Conservation (phyloP, 2,113 vertebrate species). For the Alosa alosa region DNA sequence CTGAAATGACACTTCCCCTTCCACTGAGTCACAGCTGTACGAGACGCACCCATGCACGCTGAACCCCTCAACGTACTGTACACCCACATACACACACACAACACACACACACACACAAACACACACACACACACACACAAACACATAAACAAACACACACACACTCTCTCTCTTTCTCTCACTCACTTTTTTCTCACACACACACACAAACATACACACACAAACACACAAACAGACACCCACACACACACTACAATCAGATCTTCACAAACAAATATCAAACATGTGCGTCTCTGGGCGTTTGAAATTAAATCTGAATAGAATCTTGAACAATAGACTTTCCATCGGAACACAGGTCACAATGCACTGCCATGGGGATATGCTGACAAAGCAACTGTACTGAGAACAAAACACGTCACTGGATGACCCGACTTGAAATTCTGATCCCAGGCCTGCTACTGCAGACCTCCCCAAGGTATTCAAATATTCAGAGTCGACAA, state of each 20-base stretch:
- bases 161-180: not conserved
- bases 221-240: not conserved
- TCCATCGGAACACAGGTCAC: not conserved
- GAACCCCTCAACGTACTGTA: not conserved
- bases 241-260: not conserved
- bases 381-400: conserved; percentile 8
- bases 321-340: not conserved
- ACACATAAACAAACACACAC: not conserved
- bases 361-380: not conserved
- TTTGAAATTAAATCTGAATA: not conserved
- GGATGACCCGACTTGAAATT: not conserved
- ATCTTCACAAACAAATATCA: not conserved
- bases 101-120: not conserved
- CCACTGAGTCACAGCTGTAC: not conserved
- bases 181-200: not conserved
- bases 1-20: not conserved
- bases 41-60: not conserved
- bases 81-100: not conserved
- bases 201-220: not conserved
- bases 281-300: not conserved
- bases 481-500: not conserved
- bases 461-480: not conserved
- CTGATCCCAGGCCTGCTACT: not conserved
- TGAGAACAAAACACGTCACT: not conserved
- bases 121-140: not conserved